A percentile compares a stretch with the other conserved stretches of the same genome.
Conservation (phyloP, 2,888 invertebrate species). For the Gandaritis pyraliata region DNA sequence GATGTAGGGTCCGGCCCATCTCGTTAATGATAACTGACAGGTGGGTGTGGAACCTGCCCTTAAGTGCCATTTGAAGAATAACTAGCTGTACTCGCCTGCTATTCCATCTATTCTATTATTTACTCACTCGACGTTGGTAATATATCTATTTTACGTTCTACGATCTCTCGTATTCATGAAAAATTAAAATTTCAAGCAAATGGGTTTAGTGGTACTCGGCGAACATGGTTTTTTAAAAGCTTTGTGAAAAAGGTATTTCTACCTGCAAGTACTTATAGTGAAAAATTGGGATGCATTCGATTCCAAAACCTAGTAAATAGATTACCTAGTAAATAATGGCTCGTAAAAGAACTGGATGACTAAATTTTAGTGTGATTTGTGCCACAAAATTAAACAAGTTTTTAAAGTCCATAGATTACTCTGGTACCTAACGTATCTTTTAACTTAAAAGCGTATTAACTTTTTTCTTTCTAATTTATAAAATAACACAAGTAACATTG, state of each 20-base stretch:
- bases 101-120: constrained; percentile 24
- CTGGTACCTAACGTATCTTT: too few species aligned
- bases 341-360: too few species aligned
- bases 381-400: too few species aligned
- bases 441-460: too few species aligned
- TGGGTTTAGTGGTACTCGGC: background rate
- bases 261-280: background rate
- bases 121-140: background rate
- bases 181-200: constrained; percentile 17
- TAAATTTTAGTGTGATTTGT: too few species aligned
- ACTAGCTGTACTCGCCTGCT: background rate
- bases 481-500: too few species aligned
- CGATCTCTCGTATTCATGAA: constrained; percentile 18
- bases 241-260: background rate
- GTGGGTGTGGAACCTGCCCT: constrained; percentile 12
- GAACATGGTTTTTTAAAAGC: background rate
- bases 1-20: constrained; percentile 10
- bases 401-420: too few species aligned
- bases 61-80: constrained; percentile 1
- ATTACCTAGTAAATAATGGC: too few species aligned
- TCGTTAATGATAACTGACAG: constrained; percentile 11
- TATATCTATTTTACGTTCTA: background rate
- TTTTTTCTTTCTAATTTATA: too few species aligned
- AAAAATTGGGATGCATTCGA: background rate
- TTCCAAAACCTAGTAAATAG: background rate